Conservation (phyloP, 1,140 invertebrate genomes). For the Gerris buenoi region DNA sequence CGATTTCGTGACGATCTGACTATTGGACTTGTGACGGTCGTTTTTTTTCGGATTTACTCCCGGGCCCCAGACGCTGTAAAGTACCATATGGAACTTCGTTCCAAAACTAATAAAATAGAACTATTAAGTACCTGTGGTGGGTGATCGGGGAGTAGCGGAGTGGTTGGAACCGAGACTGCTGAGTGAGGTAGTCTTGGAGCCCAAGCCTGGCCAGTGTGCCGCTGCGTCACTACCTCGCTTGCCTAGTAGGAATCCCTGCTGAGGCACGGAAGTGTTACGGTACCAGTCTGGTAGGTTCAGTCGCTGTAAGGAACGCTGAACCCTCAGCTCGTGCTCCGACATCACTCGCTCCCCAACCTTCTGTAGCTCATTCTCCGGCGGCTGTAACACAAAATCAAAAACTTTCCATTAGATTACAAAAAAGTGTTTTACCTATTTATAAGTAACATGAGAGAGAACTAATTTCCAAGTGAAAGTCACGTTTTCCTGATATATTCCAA, state of each 20-base stretch:
- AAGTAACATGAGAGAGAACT: no score
- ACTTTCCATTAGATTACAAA: no score
- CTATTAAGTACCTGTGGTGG: constrained; percentile 14
- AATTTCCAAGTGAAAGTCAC: no score
- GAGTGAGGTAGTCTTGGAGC: constrained; percentile 61
- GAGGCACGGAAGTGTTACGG: constrained; percentile 60
- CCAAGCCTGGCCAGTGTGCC: constrained; percentile 46
- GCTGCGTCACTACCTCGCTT: constrained; percentile 39
- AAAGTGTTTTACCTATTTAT: no score
- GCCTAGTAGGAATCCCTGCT: constrained; percentile 30
- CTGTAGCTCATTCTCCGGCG: constrained; percentile 81
- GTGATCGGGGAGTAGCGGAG: constrained; percentile 30
- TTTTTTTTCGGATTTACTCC: no score
- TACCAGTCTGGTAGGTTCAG: constrained; percentile 91
- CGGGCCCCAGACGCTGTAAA: no score
- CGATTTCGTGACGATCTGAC: no score
- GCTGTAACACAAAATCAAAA: constrained; percentile 41
- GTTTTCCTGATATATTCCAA: no score
- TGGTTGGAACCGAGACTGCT: constrained; percentile 39
- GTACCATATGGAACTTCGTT: no score
- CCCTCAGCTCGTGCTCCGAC: constrained; percentile 80
- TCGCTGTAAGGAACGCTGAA: constrained; percentile 79
- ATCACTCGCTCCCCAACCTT: constrained; percentile 58
- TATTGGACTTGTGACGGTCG: no score
- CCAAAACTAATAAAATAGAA: no score